A percentile compares a stretch with the other conserved stretches of the same genome.
Evolutionary conservation across 2,113 vertebrate genomes (phyloP).

Genomic region (Neotoma lepida): DNA sequence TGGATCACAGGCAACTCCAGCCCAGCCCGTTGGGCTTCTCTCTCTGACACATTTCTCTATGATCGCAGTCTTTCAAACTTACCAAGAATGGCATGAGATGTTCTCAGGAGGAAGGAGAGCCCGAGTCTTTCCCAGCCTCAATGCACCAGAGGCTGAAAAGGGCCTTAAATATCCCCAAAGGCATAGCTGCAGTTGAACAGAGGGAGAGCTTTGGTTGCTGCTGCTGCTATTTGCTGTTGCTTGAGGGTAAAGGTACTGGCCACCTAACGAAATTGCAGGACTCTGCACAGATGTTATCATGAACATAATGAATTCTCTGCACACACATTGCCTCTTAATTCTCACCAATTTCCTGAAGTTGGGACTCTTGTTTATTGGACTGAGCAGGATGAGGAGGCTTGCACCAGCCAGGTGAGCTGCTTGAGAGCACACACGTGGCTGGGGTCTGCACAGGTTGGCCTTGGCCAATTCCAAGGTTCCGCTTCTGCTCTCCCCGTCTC

Average conservation of each 20-base stretch:
- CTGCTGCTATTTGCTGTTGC: neutral
- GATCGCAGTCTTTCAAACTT: neutral
- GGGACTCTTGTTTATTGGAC: no score
- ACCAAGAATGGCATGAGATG: neutral
- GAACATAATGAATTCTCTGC: neutral
- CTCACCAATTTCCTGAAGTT: neutral
- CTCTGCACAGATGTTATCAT: neutral
- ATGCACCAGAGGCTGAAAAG: neutral
- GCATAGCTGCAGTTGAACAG: neutral
- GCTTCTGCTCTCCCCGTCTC: accelerated
- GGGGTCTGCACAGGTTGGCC: neutral
- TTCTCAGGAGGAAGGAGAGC: neutral
- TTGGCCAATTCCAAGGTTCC: neutral
- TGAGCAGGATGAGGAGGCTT: neutral
- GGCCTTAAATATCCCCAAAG: neutral
- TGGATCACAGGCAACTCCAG: neutral
- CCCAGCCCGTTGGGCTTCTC: neutral
- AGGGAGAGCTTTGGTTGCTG: neutral
- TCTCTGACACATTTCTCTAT: neutral
- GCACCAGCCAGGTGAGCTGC: neutral
- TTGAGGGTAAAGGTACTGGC: neutral
- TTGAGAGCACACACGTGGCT: accelerated
- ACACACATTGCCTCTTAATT: neutral
- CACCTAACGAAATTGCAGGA: neutral
- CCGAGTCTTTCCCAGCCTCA: neutral